These are phyloP conservation scores for Dinocampus coccinellae DNA, from an alignment of 2,888 invertebrate species.

Conservation along the genomic window DNA sequence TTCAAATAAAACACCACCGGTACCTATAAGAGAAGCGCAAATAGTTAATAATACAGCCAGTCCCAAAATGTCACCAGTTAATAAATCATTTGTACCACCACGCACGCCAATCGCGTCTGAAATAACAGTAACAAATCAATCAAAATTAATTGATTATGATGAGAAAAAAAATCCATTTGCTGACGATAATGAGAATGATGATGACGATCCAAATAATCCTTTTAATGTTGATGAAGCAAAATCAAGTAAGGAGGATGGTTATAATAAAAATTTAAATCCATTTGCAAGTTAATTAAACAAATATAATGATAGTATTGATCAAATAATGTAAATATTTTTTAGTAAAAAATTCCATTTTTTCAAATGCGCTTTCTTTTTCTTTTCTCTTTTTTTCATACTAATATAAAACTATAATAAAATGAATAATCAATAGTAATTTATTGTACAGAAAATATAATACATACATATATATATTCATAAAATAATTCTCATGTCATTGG, in stretches of 20 bases:
- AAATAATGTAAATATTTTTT: neutral
- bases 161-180: constrained; percentile 78
- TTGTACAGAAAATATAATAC: too few relatives aligned
- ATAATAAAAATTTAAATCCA: constrained; percentile 83
- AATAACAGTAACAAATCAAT: constrained; percentile 66
- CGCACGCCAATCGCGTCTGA: constrained; percentile 59
- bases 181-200: constrained; percentile 71
- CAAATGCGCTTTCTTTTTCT: too few relatives aligned
- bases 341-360: too few relatives aligned
- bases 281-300: constrained; percentile 71
- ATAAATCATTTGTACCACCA: constrained; percentile 60
- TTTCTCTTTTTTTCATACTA: too few relatives aligned
- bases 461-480: too few relatives aligned
- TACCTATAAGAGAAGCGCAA: constrained; percentile 61
- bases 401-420: too few relatives aligned
- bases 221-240: constrained; percentile 66
- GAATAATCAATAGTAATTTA: too few relatives aligned
- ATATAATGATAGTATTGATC: neutral
- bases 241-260: constrained; percentile 69
- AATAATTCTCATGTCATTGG: too few relatives aligned
- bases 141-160: constrained; percentile 72
- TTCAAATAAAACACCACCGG: constrained; percentile 58
- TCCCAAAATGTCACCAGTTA: constrained; percentile 61
- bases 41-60: constrained; percentile 58
- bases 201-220: constrained; percentile 74